Base-by-base conservation (phyloP, 2,888 invertebrate genomes). In the Pristionchus maxplancki region DNA sequence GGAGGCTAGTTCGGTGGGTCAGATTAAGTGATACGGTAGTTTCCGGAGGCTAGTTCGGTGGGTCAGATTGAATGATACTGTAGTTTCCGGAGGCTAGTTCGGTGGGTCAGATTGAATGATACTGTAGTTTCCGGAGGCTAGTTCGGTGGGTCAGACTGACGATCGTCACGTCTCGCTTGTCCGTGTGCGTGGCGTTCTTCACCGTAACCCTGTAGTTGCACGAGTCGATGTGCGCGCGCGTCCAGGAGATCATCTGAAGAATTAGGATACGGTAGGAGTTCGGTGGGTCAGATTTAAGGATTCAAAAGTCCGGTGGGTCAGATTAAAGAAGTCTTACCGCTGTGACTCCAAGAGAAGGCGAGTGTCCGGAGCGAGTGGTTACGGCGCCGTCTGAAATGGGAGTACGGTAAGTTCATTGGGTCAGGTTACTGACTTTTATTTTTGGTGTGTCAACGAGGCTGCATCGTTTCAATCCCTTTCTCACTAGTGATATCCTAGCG, bases 191-290 rank as follows among this genome's bases (percentile, higher is more conserved):
- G 31, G 58, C n/a, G 62, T 88, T 88, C 58, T 48, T 81, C 17
- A 88, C 17, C 1, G 28, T 24, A 9, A 88, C 81, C 4, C 17
- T 37, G 62, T 88, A 88, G 15, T 37, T 20, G 48, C 88, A 88
- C 8, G 88, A 88, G 81, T 88, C 88, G 40, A 78, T 78, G 48
- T 88, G 88, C 3, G 78, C 78, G 1, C 88, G 78, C 8, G 58
- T 88, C 90, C 90, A 90, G 17, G 82, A 81, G 40, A 90, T 48
- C 31, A 88, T 50, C 58, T 58, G 50, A 13, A 4, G 67, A 40
- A 20, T 44, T 44, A 44, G 44, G 44, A 44, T 44, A 44, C 44
- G 44, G 44, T 15, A 58, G 1, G 20, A 58, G 58, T 58, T 58
- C 4, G 58, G 2, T 58, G n/a, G 24, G 58, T 58, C 58, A 58